Evolutionary conservation across 2,113 vertebrate genomes (phyloP), one percentile per base, ranked within the genome.

Genomic region (Actenoides hombroni): DNA sequence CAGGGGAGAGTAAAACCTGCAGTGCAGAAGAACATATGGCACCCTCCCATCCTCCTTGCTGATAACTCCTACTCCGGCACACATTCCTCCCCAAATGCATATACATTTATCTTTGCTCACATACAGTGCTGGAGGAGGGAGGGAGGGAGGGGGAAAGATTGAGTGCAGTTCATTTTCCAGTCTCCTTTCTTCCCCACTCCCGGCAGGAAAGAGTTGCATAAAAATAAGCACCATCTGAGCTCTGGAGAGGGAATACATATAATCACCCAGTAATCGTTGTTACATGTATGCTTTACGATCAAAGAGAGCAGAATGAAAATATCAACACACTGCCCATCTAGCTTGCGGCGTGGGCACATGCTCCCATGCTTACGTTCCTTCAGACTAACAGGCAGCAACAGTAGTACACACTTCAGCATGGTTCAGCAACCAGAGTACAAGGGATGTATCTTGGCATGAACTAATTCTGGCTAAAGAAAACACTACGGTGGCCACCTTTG

Each of bases 11-110:
- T 90, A 78, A 93, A 96, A 90, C 88, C 88, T 93, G 80, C 68
- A 83, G 68, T 84, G 51, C 83, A 92, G 68, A 39, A 92, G 92
- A 96, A 92, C 90, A 94, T 90, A 95, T 67, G 83, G 91, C 56
- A 90, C 23, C 39, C 54, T 93, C 86, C 76, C 88, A 88, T 83
- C 60, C 83, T 91, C 69, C 86, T 84, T 15, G 4, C 73, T 91
- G 86, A 28, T 83, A 83, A 88, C 95, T 94, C 92, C 92, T 69
- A 95, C 92, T 95, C 59, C 19, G 3, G 80, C 76, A 86, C n/a
- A 83, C 42, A 42, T 70, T 90, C 77, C 73, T 86, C 46, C 64
- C 56, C 49, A 88, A 75, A 71, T 4, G 69, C 56, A 80, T 46
- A 86, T 18, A 93, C 46, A 39, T 71, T 88, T 40, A 88, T 71